These are phyloP conservation scores for Dichetophora obliterata DNA, from an alignment of 2,888 invertebrate genomes.

Conservation along the genomic window DNA sequence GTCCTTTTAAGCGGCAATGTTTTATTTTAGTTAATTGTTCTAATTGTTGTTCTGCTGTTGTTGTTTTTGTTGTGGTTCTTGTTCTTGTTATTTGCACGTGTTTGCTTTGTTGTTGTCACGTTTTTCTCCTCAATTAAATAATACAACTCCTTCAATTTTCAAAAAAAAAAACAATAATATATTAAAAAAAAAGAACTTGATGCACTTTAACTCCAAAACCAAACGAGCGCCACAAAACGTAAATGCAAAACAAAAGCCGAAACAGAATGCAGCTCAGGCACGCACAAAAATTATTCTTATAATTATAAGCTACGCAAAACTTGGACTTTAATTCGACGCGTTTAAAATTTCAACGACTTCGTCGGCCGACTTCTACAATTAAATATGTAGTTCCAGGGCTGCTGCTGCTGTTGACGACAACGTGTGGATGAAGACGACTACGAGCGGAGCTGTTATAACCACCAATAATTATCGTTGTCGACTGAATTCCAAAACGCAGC, in stretches of 20 bases:
- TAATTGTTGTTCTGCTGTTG: no score
- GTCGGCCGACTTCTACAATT: neutral
- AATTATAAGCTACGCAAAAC: conserved; percentile 46
- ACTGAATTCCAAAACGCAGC: conserved; percentile 68
- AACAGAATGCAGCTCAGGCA: conserved; percentile 29
- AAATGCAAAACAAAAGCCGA: conserved; percentile 1
- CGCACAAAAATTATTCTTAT: conserved; percentile 45
- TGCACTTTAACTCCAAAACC: neutral
- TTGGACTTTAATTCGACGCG: conserved; percentile 31
- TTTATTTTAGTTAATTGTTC: neutral
- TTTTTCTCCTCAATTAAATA: neutral
- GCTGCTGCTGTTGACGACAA: conserved; percentile 23
- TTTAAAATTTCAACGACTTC: conserved; percentile 10
- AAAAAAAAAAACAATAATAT: neutral
- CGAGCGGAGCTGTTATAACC: conserved; percentile 61
- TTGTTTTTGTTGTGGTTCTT: conserved; percentile 37
- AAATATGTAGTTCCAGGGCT: neutral
- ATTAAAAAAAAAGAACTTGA: neutral
- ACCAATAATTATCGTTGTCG: conserved; percentile 69
- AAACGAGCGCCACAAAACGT: conserved; percentile 24
- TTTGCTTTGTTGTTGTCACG: conserved; percentile 37
- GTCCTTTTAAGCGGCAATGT: conserved; percentile 33
- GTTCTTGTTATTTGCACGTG: conserved; percentile 33
- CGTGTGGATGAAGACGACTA: conserved; percentile 14
- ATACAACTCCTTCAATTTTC: neutral